Conservation (phyloP, 2,888 invertebrate genomes). For the Megaustenia siamemsis region DNA sequence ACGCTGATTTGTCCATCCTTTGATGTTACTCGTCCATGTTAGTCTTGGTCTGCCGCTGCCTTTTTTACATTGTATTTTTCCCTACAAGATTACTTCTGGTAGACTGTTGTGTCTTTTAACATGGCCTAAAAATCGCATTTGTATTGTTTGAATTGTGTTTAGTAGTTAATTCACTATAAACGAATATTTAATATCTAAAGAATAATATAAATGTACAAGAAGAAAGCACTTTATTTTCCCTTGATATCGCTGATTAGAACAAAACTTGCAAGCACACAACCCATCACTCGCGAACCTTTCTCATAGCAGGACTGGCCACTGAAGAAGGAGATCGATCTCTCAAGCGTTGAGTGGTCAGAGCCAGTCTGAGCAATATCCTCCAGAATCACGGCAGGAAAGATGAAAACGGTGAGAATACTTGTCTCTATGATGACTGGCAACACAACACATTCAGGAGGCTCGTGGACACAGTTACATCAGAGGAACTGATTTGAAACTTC, state of each 20-base stretch:
- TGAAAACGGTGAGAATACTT: constrained; percentile 14
- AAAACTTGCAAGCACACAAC: not conserved
- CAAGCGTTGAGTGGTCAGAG: constrained; percentile 2
- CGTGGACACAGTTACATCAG: not conserved
- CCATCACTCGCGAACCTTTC: not conserved
- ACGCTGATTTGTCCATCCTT: too few species aligned
- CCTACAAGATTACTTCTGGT: too few species aligned
- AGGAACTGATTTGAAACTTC: not conserved
- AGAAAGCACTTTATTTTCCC: too few species aligned
- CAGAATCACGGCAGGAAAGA: not conserved
- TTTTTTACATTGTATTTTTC: too few species aligned
- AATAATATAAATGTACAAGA: too few species aligned
- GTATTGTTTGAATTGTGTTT: too few species aligned
- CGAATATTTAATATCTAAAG: too few species aligned
- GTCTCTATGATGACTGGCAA: constrained; percentile 13
- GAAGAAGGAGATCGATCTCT: constrained; percentile 25
- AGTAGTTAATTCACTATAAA: too few species aligned
- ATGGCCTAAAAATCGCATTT: too few species aligned
- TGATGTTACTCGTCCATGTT: too few species aligned
- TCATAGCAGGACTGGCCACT: constrained; percentile 1
- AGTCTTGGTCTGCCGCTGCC: too few species aligned
- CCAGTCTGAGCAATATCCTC: constrained; percentile 23
- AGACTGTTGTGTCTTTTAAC: too few species aligned
- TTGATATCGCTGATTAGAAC: not conserved
- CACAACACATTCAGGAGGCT: constrained; percentile 22